These are phyloP conservation scores for Xanthorhoe designata DNA, from an alignment of 2,888 invertebrate genomes.

Conservation along the genomic window DNA sequence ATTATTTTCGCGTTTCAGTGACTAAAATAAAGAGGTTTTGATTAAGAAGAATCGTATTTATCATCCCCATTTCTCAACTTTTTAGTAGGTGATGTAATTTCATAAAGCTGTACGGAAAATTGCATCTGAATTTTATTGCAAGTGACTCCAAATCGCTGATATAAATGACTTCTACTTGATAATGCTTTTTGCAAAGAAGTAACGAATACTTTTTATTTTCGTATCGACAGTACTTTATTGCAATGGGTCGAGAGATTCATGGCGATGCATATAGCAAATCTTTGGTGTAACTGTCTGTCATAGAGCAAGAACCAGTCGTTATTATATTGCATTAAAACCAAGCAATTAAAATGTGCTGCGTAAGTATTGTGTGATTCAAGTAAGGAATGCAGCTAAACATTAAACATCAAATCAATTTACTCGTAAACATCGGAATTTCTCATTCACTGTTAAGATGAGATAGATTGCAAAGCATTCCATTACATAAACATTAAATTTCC, in stretches of 20 bases:
- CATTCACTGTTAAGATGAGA: no score
- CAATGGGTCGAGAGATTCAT: slow-evolving; percentile 27
- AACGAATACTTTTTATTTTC: slow-evolving; percentile 29
- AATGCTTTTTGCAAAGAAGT: background rate
- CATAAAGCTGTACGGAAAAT: background rate
- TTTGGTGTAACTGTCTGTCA: slow-evolving; percentile 2
- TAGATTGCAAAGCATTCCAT: no score
- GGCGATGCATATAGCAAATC: slow-evolving; percentile 30
- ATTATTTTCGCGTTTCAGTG: no score
- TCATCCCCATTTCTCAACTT: background rate
- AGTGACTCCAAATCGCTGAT: background rate
- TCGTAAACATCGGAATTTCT: no score
- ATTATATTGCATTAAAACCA: background rate
- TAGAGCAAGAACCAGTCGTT: slow-evolving; percentile 2
- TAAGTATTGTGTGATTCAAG: background rate
- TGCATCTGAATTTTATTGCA: background rate
- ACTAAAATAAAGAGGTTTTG: background rate
- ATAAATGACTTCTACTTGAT: background rate
- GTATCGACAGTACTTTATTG: slow-evolving; percentile 36
- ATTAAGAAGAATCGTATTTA: background rate
- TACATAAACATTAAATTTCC: no score
- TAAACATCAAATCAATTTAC: no score
- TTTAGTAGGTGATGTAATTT: background rate
- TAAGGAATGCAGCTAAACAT: no score
- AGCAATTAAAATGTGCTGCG: background rate